Evolutionary conservation across 35 echinoderm and acorn worm genomes (phyloP).

Genomic region (Heliocidaris erythrogramma): DNA sequence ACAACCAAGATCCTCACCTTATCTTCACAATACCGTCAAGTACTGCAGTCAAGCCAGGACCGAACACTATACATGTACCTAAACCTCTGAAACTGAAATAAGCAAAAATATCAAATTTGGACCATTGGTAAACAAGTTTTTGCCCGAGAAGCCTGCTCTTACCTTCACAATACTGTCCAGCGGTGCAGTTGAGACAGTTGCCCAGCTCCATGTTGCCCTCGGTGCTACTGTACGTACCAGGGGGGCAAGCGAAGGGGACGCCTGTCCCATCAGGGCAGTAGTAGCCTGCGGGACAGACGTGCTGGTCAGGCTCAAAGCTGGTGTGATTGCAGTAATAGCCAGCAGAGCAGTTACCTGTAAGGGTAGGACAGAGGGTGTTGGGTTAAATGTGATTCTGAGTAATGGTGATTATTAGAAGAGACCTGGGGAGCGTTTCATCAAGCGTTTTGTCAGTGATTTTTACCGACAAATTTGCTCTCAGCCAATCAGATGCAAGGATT

Average conservation of each 20-base stretch:
- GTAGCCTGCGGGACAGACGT: constrained; percentile 80
- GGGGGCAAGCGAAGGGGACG: constrained; percentile 79
- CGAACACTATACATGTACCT: no score
- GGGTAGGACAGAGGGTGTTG: not conserved
- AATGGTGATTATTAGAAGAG: not conserved
- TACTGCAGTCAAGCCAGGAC: constrained; percentile 73
- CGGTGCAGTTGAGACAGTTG: constrained; percentile 85
- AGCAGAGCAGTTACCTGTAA: constrained; percentile 86
- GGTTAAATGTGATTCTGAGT: not conserved
- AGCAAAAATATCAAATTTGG: no score
- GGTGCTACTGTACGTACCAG: constrained; percentile 83
- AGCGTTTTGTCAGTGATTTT: no score
- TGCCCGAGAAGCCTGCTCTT: not conserved
- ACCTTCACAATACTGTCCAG: constrained; percentile 97
- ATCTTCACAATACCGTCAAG: constrained; percentile 96
- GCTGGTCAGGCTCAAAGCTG: constrained; percentile 88
- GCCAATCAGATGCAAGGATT: no score
- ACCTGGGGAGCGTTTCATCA: no score
- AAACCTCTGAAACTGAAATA: no score
- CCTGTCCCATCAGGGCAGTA: constrained; percentile 89
- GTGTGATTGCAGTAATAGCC: constrained; percentile 95
- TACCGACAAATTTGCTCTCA: no score
- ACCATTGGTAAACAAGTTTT: no score
- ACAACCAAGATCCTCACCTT: not conserved
- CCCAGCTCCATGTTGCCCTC: constrained; percentile 68